Conservation (phyloP, 2,797 vertebrate species). For the Nasua narica region DNA sequence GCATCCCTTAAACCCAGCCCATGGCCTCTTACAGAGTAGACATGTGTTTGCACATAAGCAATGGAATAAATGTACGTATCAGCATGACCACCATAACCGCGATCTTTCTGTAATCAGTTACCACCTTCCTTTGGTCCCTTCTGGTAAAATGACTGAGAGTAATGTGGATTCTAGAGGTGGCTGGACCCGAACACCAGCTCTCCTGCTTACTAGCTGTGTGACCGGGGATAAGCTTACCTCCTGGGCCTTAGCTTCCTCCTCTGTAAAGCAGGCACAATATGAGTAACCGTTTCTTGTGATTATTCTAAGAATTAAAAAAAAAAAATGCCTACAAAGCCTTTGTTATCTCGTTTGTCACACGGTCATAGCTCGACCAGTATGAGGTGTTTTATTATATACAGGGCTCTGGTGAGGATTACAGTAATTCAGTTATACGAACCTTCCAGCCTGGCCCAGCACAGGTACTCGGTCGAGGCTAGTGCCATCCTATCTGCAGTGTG, state of each 20-base stretch:
- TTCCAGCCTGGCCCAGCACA: neutral
- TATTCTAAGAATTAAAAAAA: neutral
- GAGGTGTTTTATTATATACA: neutral
- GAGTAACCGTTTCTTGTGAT: neutral
- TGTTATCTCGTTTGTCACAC: neutral
- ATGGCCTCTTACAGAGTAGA: neutral
- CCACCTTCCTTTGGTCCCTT: neutral
- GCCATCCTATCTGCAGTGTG: neutral
- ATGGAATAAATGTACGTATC: neutral
- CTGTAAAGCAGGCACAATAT: neutral
- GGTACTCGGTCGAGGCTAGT: neutral
- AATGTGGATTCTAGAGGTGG: neutral
- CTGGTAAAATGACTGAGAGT: neutral
- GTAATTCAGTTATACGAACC: neutral
- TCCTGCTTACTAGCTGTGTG: neutral
- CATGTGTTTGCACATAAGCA: neutral
- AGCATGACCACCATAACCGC: neutral
- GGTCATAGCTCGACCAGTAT: neutral
- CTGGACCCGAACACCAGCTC: neutral
- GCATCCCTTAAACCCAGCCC: neutral
- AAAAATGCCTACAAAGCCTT: neutral
- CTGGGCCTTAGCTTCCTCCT: neutral
- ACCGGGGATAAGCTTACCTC: neutral
- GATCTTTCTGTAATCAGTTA: neutral
- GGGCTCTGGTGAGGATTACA: neutral